Base-by-base conservation (phyloP, 2,888 invertebrate genomes). In the Lasioglossum figueresi region DNA sequence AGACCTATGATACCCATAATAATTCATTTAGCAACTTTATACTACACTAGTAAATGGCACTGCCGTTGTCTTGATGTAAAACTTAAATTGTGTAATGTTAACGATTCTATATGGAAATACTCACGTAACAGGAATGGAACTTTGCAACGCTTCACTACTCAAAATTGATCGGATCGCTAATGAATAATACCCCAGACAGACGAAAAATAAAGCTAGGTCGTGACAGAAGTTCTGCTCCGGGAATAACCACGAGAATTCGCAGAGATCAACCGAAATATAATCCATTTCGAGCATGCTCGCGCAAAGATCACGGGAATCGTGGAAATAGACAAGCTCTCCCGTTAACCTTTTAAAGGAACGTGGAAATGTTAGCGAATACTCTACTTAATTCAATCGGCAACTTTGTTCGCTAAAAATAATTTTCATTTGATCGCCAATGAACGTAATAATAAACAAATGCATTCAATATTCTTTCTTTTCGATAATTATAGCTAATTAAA, bases 201-300 rank as follows among this genome's bases (percentile, higher is more conserved):
- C 52, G 14, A 73, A 71, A 72, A 79, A 79, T 79, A 81, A 79
- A 63, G 72, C 31, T 40, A 14, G 31, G 23, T 52, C 16, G 16
- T 27, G 27, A 59, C 12, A 59, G 16, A 59, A 59, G 23, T 59
- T 59, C 27, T 59, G 16, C 59, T 27, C 16, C 14, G 27, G 59
- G 27, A 59, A 59, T 59, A 59, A 59, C 4, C 59, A 14, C 27
- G 27, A 14, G 27, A 27, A 27, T 66, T 66, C 66, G 1, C 16
- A 68, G 68, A 14, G 27, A 77, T 66, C 48, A 4, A 48, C 59
- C n/a, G 70, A 63, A 76, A 71, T 31, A 31, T 4, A 48, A 27
- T 6, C 23, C 59, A 45, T 19, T 16, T 8, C 16, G 31, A 66
- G 12, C 16, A 66, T 48, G 19, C 48, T 31, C 19, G 31, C 31